phyloP scores from a whole-genome alignment of 2,797 vertebrate species.

The Mionectes olivaceus region DNA sequence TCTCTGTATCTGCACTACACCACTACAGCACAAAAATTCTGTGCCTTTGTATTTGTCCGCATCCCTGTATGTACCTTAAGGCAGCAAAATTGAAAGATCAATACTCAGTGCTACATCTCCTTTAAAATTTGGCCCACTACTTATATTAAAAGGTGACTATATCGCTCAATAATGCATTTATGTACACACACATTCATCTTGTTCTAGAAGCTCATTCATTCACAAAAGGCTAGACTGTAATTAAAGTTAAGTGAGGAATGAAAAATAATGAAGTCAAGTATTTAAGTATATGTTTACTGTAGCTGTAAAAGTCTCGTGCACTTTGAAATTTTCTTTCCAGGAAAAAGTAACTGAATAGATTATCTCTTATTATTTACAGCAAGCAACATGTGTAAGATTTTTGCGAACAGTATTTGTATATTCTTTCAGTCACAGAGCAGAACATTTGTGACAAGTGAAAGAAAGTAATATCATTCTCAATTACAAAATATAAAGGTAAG shows the following conservation, averaged over 20 bases:
- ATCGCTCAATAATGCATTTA: not conserved
- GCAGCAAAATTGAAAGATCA: not conserved
- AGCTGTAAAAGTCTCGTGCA: not conserved
- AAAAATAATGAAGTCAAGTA: not conserved
- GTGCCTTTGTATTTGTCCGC: not conserved
- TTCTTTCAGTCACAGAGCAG: not conserved
- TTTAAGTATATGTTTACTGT: not conserved
- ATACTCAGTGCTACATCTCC: not conserved
- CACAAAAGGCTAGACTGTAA: not conserved
- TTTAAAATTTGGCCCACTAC: not conserved
- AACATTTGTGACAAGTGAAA: not conserved
- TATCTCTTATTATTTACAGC: not conserved
- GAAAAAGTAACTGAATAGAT: not conserved
- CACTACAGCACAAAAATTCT: not conserved
- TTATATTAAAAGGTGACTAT: not conserved
- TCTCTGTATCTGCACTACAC: not conserved
- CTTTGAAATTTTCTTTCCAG: not conserved
- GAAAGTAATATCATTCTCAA: not conserved
- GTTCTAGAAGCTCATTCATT: not conserved
- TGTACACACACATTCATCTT: not conserved
- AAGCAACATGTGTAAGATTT: not conserved
- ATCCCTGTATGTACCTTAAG: not conserved
- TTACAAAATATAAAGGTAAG: not conserved
- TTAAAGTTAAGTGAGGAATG: not conserved
- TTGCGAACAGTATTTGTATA: not conserved